These are phyloP conservation scores for Idaea aversata DNA, from an alignment of 2,888 invertebrate species.

Conservation along the genomic window DNA sequence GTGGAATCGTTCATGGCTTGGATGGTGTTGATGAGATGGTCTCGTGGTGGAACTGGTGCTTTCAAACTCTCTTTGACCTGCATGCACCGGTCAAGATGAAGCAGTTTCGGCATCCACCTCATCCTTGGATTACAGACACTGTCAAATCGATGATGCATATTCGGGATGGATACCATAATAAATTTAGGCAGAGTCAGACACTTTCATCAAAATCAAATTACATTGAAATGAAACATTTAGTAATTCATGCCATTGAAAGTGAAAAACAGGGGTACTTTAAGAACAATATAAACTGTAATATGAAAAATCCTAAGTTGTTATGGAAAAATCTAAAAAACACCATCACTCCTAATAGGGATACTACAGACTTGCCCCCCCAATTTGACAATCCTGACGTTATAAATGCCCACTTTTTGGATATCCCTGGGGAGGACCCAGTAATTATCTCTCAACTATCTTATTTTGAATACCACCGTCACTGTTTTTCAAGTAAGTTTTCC, in stretches of 20 bases:
- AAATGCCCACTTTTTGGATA: neutral
- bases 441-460: neutral
- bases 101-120: neutral
- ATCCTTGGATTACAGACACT: neutral
- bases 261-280: constrained; percentile 10
- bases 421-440: neutral
- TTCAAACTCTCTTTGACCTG: neutral
- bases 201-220: too few species aligned
- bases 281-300: constrained; percentile 4
- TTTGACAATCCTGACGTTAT: neutral
- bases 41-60: neutral
- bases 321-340: neutral
- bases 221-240: too few species aligned
- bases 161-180: neutral
- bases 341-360: neutral
- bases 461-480: neutral
- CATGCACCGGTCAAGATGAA: neutral
- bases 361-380: neutral
- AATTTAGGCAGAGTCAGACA: neutral
- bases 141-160: neutral
- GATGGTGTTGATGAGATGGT: neutral
- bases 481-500: neutral
- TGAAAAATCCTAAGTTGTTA: neutral
- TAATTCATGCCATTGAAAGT: too few species aligned
- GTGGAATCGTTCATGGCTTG: neutral